Evolutionary conservation across 2,113 vertebrate genomes (phyloP).

Genomic region (Grantiella picta): DNA sequence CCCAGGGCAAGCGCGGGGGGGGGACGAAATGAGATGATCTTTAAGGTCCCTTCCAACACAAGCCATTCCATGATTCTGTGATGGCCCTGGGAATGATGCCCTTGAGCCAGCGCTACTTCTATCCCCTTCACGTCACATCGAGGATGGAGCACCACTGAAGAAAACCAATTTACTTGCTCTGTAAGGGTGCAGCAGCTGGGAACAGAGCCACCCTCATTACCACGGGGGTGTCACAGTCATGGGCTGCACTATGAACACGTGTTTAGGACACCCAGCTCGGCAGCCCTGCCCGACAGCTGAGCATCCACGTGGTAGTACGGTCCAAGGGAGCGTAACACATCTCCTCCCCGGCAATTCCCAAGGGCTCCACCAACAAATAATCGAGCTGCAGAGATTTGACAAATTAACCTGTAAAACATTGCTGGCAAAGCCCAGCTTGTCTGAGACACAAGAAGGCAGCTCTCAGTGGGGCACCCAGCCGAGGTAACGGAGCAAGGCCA

Average conservation of each 20-base stretch:
- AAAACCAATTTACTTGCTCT: neutral
- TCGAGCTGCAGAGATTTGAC: neutral
- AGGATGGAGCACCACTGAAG: neutral
- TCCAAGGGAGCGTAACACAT: neutral
- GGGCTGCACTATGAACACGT: rapidly evolving
- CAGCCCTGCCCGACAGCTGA: neutral
- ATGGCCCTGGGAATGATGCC: neutral
- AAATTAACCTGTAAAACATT: neutral
- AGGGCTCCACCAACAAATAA: neutral
- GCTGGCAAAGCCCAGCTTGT: neutral
- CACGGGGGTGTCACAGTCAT: rapidly evolving
- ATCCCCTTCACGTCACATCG: rapidly evolving
- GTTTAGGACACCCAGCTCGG: neutral
- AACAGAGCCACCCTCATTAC: neutral
- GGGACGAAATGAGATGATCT: neutral
- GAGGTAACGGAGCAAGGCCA: neutral
- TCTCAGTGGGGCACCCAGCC: neutral
- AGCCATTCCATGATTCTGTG: neutral
- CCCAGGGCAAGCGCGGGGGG: too few species aligned
- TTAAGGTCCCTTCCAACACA: neutral
- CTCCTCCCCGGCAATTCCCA: constrained; percentile 1
- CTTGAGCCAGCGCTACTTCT: neutral
- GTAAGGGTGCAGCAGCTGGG: neutral
- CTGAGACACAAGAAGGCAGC: neutral
- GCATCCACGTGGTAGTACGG: neutral